Conservation (phyloP, 2,113 vertebrate genomes). For the Eubucco bourcierii region DNA sequence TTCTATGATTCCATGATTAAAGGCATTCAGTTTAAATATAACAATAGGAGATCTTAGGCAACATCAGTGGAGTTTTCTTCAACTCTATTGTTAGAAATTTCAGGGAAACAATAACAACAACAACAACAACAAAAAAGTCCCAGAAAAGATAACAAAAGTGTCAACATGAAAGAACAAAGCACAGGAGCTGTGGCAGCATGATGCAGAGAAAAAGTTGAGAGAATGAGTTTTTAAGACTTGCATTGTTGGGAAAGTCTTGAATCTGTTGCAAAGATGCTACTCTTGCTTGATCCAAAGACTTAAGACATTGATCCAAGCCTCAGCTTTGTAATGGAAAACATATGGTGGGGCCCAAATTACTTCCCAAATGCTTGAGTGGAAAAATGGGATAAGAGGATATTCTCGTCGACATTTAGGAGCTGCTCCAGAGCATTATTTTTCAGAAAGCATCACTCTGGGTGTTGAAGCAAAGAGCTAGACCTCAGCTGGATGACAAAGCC, state of each 20-base stretch:
- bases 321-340: constrained; percentile 15
- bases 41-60: not conserved
- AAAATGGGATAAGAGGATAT: not conserved
- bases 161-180: not conserved
- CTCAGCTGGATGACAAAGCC: not conserved
- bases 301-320: not conserved
- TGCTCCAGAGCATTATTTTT: not conserved
- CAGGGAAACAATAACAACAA: not conserved
- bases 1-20: not conserved
- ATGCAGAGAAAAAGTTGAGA: not conserved
- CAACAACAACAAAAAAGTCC: not conserved
- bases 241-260: not conserved
- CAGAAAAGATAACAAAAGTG: not conserved
- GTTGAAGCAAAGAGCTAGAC: not conserved
- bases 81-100: not conserved
- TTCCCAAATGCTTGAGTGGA: not conserved
- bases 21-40: not conserved
- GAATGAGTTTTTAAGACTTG: not conserved
- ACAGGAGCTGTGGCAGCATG: not conserved
- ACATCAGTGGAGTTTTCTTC: not conserved
- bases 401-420: not conserved
- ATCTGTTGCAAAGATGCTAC: constrained; percentile 45
- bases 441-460: not conserved
- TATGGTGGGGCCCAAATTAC: not conserved
- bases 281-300: not conserved